Evolutionary conservation across 1,140 invertebrate genomes (phyloP), one percentile per base, ranked within the genome.

Genomic region (Drosophila littoralis): DNA sequence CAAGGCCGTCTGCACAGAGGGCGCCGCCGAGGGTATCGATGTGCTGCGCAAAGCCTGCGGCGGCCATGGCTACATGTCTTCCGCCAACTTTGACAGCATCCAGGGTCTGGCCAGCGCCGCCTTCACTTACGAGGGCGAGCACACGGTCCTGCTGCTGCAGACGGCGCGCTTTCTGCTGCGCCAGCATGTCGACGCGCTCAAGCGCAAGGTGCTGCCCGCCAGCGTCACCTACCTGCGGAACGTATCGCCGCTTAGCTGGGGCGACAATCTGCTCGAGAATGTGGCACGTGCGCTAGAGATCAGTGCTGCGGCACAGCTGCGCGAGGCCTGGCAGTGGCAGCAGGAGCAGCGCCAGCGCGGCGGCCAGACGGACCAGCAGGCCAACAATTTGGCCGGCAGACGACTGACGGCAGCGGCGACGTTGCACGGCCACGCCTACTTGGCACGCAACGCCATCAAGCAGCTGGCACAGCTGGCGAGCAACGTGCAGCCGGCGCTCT

Each of bases 71-170:
- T 99, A 97, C 92, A 96, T 97, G 94, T 94, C 95, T 1, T 94
- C 95, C 17, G 97, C 96, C 79, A 97, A 97, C 91, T 93, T 99
- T 42, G 97, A 97, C 13, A 93, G 95, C 61, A 96, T 96, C 17
- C 98, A 98, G 91, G 95, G 95, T 3, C 88, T 95, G 60, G 94
- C 95, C 6, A 96, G 96, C 0, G 97, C 97, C 6, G 95, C 96
- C 54, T 97, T 96, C 91, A 99, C 97, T 6, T 99, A 99, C 91
- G 98, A 99, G 93, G 98, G 98, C 9, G 98, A 99, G 93, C 98
- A 98, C 90, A 98, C 97, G 1, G 97, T 99, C 15, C 93, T 99
- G 54, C 93, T 97, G 48, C 93, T 98, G 12, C 98, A 99, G 93
- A 97, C 97, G 1, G 97, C 97, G 1, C 95, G 96, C 94, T 96